Conservation (phyloP, 2,797 vertebrate genomes). For the Tragelaphus eurycerus region DNA sequence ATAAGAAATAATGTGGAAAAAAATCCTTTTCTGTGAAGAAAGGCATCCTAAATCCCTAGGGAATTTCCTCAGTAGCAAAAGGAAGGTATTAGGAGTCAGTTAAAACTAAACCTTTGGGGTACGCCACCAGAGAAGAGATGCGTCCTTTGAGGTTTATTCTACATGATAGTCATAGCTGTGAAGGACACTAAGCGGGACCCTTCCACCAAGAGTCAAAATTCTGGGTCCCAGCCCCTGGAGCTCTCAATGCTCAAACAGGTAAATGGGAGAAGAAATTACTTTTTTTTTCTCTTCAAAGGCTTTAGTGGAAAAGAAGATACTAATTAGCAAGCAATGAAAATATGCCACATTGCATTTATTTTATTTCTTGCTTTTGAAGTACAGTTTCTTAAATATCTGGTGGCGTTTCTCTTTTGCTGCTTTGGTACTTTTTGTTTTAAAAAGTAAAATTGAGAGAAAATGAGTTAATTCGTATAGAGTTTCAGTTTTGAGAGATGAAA, state of each 20-base stretch:
- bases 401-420: not conserved
- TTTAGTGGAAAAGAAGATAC: not conserved
- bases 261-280: not conserved
- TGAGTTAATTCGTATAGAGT: not conserved
- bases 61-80: constrained; percentile 30
- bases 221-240: not conserved
- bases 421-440: constrained; percentile 5
- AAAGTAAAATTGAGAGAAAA: constrained; percentile 15
- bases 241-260: not conserved
- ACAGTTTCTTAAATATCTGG: not conserved
- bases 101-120: not conserved
- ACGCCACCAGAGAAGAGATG: not conserved
- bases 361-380: constrained; percentile 19
- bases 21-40: not conserved
- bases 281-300: not conserved
- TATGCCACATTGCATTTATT: not conserved
- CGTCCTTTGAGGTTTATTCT: not conserved
- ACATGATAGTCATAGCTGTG: not conserved
- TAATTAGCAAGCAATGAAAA: constrained; percentile 33
- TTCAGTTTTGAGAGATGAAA: constrained; percentile 1
- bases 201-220: not conserved
- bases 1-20: not conserved
- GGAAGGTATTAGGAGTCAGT: not conserved
- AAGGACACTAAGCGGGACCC: not conserved
- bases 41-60: not conserved